phyloP scores from a whole-genome alignment of 1,140 invertebrate species.

The Drosophila repleta region DNA sequence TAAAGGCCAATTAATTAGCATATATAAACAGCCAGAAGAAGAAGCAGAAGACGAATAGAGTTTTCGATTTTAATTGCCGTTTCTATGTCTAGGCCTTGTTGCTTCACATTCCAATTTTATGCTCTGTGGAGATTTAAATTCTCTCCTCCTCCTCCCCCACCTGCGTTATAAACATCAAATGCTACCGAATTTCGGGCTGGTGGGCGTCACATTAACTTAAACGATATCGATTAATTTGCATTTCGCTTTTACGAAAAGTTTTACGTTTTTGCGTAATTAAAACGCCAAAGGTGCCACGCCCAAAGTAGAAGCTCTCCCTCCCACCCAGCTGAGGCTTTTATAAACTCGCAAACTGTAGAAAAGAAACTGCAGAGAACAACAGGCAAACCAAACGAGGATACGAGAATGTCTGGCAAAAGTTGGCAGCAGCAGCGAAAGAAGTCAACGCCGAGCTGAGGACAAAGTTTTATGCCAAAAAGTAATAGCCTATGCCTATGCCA shows the following conservation, averaged over 20 bases:
- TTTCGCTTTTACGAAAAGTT: constrained; percentile 57
- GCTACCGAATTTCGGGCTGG: constrained; percentile 17
- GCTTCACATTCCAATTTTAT: constrained; percentile 42
- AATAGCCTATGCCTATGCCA: constrained; percentile 64
- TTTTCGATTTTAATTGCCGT: constrained; percentile 30
- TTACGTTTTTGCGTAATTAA: constrained; percentile 72
- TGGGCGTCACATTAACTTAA: constrained; percentile 63
- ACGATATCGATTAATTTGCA: constrained; percentile 82
- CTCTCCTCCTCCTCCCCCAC: constrained; percentile 10
- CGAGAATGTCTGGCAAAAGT: constrained; percentile 73
- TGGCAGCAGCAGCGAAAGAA: constrained; percentile 61
- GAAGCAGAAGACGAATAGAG: constrained; percentile 4
- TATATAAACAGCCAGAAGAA: constrained; percentile 57
- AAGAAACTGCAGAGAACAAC: constrained; percentile 20
- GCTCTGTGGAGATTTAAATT: constrained; percentile 32
- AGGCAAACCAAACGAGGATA: constrained; percentile 35
- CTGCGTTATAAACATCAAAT: constrained; percentile 47
- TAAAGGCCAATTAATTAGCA: constrained; percentile 72
- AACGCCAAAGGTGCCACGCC: constrained; percentile 80
- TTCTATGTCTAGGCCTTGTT: constrained; percentile 14
- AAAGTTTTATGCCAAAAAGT: constrained; percentile 81
- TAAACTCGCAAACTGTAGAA: constrained; percentile 36
- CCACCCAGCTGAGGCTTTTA: constrained; percentile 26
- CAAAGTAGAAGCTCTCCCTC: constrained; percentile 15
- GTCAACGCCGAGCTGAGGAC: constrained; percentile 71